phyloP scores from a whole-genome alignment of 2,797 vertebrate genomes.

The Enteromius mattozi region DNA sequence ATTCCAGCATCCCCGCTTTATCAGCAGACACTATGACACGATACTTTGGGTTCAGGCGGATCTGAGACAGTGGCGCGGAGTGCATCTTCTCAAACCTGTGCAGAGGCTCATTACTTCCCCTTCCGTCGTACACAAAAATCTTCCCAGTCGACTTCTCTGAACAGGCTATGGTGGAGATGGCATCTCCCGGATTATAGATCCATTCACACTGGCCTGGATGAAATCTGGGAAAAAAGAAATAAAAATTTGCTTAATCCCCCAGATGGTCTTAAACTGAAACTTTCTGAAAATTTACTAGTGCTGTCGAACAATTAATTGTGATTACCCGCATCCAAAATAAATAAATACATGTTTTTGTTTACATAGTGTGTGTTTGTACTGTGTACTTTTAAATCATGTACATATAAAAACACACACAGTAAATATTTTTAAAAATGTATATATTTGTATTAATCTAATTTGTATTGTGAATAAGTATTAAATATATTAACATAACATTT shows the following conservation, averaged over 20 bases:
- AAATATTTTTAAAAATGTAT: too few species aligned
- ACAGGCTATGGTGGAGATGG: slow-evolving; percentile 94
- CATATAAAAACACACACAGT: too few species aligned
- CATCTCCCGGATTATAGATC: slow-evolving; percentile 97
- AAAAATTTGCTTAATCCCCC: background rate
- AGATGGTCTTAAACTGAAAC: background rate
- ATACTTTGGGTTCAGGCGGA: slow-evolving; percentile 88
- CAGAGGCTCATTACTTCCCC: slow-evolving; percentile 88
- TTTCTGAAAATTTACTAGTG: background rate
- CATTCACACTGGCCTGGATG: slow-evolving; percentile 94
- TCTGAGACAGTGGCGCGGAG: slow-evolving; percentile 87
- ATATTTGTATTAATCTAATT: too few species aligned
- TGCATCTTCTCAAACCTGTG: slow-evolving; percentile 94
- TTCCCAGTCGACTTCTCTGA: slow-evolving; percentile 96
- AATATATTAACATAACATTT: too few species aligned
- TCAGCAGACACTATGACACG: slow-evolving; percentile 93
- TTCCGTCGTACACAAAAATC: slow-evolving; percentile 94
- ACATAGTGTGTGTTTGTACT: too few species aligned
- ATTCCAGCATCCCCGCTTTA: slow-evolving; percentile 96
- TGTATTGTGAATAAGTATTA: too few species aligned
- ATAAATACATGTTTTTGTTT: too few species aligned
- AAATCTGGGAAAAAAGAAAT: slow-evolving; percentile 74
- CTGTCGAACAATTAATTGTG: too few species aligned
- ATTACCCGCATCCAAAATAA: too few species aligned
- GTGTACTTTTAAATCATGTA: too few species aligned